phyloP scores from a whole-genome alignment of 2,888 invertebrate genomes.

The Heterodera filipjevi region DNA sequence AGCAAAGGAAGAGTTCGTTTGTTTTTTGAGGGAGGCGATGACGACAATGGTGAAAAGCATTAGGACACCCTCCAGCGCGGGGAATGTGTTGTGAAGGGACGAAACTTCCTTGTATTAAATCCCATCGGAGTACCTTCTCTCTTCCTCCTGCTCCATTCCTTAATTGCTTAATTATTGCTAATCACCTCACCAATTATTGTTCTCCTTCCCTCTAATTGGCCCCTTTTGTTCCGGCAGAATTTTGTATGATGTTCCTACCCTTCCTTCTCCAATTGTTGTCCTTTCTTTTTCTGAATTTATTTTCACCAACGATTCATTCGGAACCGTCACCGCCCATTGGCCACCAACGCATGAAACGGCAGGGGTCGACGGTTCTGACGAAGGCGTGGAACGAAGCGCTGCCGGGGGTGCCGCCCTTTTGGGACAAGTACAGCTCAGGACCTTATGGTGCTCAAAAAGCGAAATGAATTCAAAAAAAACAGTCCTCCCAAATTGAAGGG shows the following conservation, averaged over 20 bases:
- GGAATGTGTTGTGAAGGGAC: no score
- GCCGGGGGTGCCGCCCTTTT: conserved; percentile 60
- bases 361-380: conserved; percentile 38
- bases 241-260: neutral
- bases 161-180: no score
- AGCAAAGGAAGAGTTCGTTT: neutral
- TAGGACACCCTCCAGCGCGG: no score
- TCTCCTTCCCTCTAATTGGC: neutral
- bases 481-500: conserved; percentile 21
- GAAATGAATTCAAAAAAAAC: neutral
- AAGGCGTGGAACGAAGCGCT: conserved; percentile 64
- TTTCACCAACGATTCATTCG: neutral
- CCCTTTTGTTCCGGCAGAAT: neutral
- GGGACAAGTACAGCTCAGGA: conserved; percentile 64
- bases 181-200: neutral
- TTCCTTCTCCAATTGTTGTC: neutral
- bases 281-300: neutral
- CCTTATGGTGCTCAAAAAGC: conserved; percentile 47
- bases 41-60: neutral
- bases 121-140: no score
- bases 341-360: conserved; percentile 19
- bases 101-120: no score
- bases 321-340: neutral
- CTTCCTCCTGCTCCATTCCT: no score
- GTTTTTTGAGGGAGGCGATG: neutral